Conservation (phyloP, 1,140 invertebrate species). For the Aphidius gifuensis region DNA sequence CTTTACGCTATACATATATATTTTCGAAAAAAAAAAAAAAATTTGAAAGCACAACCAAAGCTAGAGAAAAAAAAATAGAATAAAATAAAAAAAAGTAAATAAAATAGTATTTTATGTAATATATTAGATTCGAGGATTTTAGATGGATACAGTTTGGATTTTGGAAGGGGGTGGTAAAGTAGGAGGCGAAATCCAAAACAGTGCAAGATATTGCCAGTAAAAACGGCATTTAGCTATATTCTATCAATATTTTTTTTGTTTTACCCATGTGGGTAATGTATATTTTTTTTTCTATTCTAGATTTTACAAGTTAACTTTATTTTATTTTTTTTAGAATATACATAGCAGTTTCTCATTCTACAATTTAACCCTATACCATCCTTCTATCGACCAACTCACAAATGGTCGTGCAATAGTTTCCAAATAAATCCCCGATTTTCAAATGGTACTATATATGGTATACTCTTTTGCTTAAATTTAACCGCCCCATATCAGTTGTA, state of each 20-base stretch:
- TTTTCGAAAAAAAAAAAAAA: background rate
- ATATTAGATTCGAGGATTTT: conserved; percentile 51
- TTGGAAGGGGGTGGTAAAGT: too few relatives aligned
- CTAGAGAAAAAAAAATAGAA: too few relatives aligned
- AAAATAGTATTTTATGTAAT: conserved; percentile 35
- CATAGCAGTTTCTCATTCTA: background rate
- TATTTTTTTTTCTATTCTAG: too few relatives aligned
- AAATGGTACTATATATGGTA: conserved; percentile 39
- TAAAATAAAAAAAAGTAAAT: background rate
- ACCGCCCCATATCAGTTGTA: conserved; percentile 36
- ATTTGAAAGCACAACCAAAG: background rate
- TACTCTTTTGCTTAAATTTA: conserved; percentile 47
- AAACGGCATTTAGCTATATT: conserved; percentile 38
- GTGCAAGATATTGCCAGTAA: conserved; percentile 27
- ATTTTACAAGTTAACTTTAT: too few relatives aligned
- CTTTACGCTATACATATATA: conserved; percentile 33
- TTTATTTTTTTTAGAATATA: too few relatives aligned
- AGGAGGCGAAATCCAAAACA: too few relatives aligned
- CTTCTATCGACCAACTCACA: conserved; percentile 17
- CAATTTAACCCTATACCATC: conserved; percentile 1
- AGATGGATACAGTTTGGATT: background rate
- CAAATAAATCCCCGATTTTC: conserved; percentile 53
- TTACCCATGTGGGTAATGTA: too few relatives aligned
- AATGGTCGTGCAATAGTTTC: conserved; percentile 49
- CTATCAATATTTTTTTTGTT: conserved; percentile 15